Evolutionary conservation across 1,140 invertebrate genomes (phyloP), one percentile per base, ranked within the genome.

Genomic region (Bombus difficillimus): DNA sequence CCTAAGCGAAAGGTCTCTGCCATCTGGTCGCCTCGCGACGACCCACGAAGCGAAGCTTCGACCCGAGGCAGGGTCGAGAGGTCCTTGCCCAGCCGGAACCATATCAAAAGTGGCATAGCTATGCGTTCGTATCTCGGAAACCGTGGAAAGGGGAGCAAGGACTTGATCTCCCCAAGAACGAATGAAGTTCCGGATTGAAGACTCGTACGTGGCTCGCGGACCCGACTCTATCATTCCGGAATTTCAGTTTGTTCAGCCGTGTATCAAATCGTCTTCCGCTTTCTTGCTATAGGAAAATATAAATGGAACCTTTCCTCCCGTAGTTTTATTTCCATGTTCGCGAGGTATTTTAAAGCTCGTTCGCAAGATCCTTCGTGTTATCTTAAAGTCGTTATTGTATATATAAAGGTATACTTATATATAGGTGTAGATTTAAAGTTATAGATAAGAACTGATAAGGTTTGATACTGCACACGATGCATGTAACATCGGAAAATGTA

Each of bases 61-160:
- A 90, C 86, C 83, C 68, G 77, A 53, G 81, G 76, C 77, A 88
- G 87, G 89, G 90, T 91, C 89, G 89, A 90, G 85, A 91, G 90
- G 87, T 91, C 78, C 79, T 88, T 87, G 86, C 77, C 83, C 89
- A 81, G 81, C 81, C 89, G 86, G 89, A 90, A 90, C 89, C 89
- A 83, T 90, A 90, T 90, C 80, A 88, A 90, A 90, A 88, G 86
- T 90, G 83, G 86, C 76, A 88, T 88, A 86, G 80, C 85, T 88
- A 57, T 68, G 86, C 78, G 79, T 82, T 71, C 85, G 43, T 77
- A 41, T 73, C 69, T 75, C 5, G 83, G 84, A 69, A 86, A 81
- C 25, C 53, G 37, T 77, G 88, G 77, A 83, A 86, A 86, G 88
- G 77, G 81, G 80, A 83, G 84, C 88, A 68, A 47, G 57, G 75